Base-by-base conservation (phyloP, 2,797 vertebrate species). In the Myotis myotis region DNA sequence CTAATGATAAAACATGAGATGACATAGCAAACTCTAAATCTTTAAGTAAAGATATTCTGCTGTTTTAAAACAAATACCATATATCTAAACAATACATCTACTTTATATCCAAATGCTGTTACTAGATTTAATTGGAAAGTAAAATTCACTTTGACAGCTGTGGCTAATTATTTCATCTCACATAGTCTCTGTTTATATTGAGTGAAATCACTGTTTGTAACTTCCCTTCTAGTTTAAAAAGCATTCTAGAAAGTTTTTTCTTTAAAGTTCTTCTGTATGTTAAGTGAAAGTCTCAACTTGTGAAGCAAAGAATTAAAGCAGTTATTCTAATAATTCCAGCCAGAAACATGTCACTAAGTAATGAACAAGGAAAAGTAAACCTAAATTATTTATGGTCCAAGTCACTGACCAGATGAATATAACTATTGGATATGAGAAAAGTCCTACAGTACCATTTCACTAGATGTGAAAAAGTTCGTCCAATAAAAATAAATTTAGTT, bases 81-180 rank as follows among this genome's bases (percentile, higher is more conserved):
- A 13, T 33, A 82, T 25, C 28, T 66, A 57, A 87, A 91, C 87
- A 79, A 38, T 71, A 41, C 8, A 87, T 47, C 33, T 55, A 79
- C 5, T 74, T 96, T 76, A 51, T 91, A 64, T 84, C 22, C 71
- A 44, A 53, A 70, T 10, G 78, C 8, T 84, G 6, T 25, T 80
- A 78, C 30, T 88, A 57, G n/a, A 81, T 78, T 93, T 95, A 97
- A 36, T 33, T 66, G 36, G 93, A 91, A 95, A 66, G 6, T 53
- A 87, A 57, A 41, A 20, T 81, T 93, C 5, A 41, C 49, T 95
- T 89, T 64, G 49, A 33, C 2, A 89, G 5, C 6, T 82, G 28
- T 80, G 76, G 49, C 74, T 74, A 79, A 49, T 88, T 89, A 62
- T 94, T 91, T 68, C 49, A 60, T 79, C 17, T 94, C 23, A 57